Evolutionary conservation across 2,797 vertebrate genomes (phyloP).

Genomic region (Xiphophorus birchmanni): DNA sequence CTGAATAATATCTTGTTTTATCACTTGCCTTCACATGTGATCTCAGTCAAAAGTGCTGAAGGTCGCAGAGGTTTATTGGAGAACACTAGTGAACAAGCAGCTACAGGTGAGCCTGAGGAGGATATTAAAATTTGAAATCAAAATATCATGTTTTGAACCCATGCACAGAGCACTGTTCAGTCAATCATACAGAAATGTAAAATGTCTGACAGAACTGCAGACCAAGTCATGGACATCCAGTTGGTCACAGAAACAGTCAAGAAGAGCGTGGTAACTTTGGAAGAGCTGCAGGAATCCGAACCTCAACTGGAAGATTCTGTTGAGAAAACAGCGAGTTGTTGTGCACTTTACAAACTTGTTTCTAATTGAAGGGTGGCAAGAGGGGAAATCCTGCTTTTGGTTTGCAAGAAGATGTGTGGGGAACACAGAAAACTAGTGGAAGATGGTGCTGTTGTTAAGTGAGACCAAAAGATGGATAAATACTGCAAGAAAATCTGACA

Average conservation of each 20-base stretch:
- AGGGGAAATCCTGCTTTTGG: background rate
- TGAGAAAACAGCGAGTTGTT: background rate
- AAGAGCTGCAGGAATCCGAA: background rate
- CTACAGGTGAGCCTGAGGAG: background rate
- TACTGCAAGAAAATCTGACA: background rate
- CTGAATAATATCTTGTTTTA: background rate
- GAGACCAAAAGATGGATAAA: background rate
- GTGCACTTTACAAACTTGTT: background rate
- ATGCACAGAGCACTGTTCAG: background rate
- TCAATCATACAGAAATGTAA: background rate
- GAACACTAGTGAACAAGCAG: background rate
- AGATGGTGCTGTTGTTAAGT: background rate
- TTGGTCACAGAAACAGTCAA: background rate
- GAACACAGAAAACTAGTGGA: background rate
- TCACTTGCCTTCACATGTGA: background rate
- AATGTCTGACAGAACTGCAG: background rate
- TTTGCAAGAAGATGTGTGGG: background rate
- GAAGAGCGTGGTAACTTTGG: background rate
- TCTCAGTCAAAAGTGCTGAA: background rate
- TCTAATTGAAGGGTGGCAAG: background rate
- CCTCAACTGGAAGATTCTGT: background rate
- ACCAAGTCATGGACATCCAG: background rate
- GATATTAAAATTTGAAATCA: background rate
- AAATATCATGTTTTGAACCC: background rate
- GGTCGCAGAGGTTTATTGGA: background rate